These are phyloP conservation scores for Loxodonta africana DNA, from an alignment of 2,113 vertebrate species.

Conservation along the genomic window DNA sequence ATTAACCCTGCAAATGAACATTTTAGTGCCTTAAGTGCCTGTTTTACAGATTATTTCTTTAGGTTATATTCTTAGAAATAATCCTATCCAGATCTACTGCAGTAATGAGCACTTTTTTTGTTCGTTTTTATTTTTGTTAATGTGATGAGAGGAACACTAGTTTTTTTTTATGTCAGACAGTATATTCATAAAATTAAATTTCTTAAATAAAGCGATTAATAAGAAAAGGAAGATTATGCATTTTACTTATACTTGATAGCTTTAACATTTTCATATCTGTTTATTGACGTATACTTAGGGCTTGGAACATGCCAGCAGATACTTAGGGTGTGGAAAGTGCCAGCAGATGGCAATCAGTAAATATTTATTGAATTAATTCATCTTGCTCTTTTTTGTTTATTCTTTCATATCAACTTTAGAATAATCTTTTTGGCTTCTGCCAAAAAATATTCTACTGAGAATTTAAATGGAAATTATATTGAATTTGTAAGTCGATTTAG, in stretches of 20 bases:
- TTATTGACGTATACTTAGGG: too few species aligned
- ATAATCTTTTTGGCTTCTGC: neutral
- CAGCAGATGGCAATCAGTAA: neutral
- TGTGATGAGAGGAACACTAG: too few species aligned
- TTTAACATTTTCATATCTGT: neutral
- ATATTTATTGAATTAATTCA: neutral
- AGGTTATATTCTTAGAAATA: constrained; percentile 10
- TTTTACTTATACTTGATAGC: neutral
- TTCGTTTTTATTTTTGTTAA: too few species aligned
- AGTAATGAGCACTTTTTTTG: neutral
- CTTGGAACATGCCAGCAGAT: neutral
- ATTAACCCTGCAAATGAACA: neutral
- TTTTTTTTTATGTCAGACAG: too few species aligned
- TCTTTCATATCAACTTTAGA: neutral
- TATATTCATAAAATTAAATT: neutral
- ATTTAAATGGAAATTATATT: too few species aligned
- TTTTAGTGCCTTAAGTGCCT: neutral
- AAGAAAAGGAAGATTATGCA: neutral
- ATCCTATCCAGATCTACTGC: neutral
- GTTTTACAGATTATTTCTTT: neutral
- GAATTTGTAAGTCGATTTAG: constrained; percentile 33
- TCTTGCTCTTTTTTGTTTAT: too few species aligned
- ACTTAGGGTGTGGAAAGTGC: neutral
- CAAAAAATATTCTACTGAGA: neutral
- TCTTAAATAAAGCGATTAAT: neutral